Base-by-base conservation (phyloP, 2,113 vertebrate species). In the Archocentrus centrarchus region DNA sequence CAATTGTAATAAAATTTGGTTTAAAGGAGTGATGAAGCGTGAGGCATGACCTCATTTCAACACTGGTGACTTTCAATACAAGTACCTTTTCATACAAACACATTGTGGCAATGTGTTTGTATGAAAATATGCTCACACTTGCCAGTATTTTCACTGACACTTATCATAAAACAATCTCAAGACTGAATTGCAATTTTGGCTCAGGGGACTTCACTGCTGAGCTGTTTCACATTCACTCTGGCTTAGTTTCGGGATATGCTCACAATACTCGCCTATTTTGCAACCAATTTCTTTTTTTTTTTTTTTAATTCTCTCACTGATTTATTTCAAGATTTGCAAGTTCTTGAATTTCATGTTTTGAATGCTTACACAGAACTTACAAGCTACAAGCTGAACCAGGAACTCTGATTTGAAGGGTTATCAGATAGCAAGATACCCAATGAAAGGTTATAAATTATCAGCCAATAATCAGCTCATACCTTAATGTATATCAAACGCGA, bases 181-280 rank as follows among this genome's bases (percentile, higher is more conserved):
- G 77, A 79, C 79, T 75, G 27, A 82, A 66, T 37, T 41, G 63
- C 59, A 88, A 77, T 18, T 22, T n/a, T 61, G 30, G 14, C 50
- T 79, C 60, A 2, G 24, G 85, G 79, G 81, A 86, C 5, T 41
- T 59, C 18, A 60, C 79, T 79, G 73, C 76, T 59, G 30, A 37
- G 81, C 75, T 64, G 20, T 63, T 86, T 70, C 50, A 47, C 61
- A 59, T 76, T 79, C 13, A 50, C 59, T 75, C 53, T 86, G 68
- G 59, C 83, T 20, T n/a, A 17, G 11, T 83, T 78, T 68, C 66
- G 60, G 14, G 79, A 82, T 11, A 57, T 50, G 61, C n/a, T 35
- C 59, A 57, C 50, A 82, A 35, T 20, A 32, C 4, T 24, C 4
- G 8, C 8, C 10, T 81, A 27, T 85, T 89, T 81, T 70, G 68